Percentiles rank a stretch among this genome's conserved stretches.
Conservation (phyloP, 2,888 invertebrate species). For the Papilio demoleus region DNA sequence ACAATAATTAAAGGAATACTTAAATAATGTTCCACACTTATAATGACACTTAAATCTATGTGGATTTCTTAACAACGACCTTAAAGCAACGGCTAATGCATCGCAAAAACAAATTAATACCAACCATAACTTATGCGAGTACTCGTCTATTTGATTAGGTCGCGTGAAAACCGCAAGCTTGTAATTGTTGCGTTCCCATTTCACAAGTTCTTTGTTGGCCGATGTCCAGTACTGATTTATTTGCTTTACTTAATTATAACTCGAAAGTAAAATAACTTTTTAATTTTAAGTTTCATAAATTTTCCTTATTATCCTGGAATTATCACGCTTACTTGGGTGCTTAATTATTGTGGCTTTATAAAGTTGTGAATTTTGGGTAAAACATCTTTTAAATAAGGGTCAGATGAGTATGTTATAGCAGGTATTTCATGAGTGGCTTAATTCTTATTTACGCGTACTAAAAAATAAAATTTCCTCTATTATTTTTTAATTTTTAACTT, state of each 20-base stretch:
- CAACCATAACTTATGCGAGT: constrained; percentile 4
- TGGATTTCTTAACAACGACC: background rate
- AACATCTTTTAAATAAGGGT: no score
- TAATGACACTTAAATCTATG: background rate
- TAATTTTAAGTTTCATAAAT: background rate
- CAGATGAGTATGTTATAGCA: no score
- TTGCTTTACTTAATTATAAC: constrained; percentile 13
- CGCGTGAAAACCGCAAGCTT: constrained; percentile 39
- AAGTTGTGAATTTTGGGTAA: no score
- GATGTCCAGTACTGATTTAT: constrained; percentile 7
- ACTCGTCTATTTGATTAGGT: constrained; percentile 34
- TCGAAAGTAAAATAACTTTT: constrained; percentile 2
- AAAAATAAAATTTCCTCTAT: no score
- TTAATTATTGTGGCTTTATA: no score
- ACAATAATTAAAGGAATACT: no score
- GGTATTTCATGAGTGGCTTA: no score
- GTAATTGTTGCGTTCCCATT: constrained; percentile 36
- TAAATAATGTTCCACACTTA: no score
- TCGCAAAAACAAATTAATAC: constrained; percentile 9
- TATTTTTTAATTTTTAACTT: no score
- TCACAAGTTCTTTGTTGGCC: constrained; percentile 29
- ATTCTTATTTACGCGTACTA: no score
- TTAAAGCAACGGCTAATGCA: background rate
- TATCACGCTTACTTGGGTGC: no score
- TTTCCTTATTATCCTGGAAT: no score